Percentiles rank a stretch among this genome's conserved stretches.
These are phyloP conservation scores for Heteromyza rotundicornis DNA, from an alignment of 2,888 invertebrate species.

Conservation along the genomic window DNA sequence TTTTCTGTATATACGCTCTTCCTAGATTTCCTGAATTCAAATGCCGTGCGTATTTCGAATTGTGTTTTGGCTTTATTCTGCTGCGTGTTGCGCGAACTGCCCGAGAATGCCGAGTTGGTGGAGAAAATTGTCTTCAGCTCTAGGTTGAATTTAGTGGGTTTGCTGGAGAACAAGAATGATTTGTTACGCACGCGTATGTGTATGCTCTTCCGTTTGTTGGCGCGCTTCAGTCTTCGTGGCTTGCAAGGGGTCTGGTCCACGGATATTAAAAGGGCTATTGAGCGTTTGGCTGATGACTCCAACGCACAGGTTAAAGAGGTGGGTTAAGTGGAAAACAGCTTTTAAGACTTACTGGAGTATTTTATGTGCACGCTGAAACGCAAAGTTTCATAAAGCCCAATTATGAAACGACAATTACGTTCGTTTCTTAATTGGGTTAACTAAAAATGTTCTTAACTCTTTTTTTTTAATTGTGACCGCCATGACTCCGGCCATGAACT, in stretches of 20 bases:
- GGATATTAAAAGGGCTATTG: conserved; percentile 49
- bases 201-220: conserved; percentile 73
- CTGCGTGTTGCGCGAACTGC: conserved; percentile 74
- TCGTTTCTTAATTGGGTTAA: too few species aligned
- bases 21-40: conserved; percentile 49
- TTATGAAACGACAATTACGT: background rate
- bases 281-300: conserved; percentile 51
- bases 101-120: conserved; percentile 78
- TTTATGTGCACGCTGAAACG: background rate
- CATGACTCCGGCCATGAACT: too few species aligned
- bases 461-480: too few species aligned
- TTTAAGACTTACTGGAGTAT: background rate
- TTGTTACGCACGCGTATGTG: conserved; percentile 70
- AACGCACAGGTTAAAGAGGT: conserved; percentile 47
- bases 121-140: conserved; percentile 71
- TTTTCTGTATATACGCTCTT: too few species aligned
- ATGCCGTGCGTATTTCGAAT: conserved; percentile 66
- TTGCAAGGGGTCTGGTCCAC: conserved; percentile 63
- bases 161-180: conserved; percentile 68
- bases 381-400: too few species aligned
- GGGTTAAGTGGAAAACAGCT: conserved; percentile 18
- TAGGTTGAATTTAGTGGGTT: conserved; percentile 65
- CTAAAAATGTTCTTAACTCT: too few species aligned
- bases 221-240: conserved; percentile 72
- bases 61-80: conserved; percentile 77